A percentile compares a stretch with the other conserved stretches of the same genome.
phyloP scores from a whole-genome alignment of 2,888 invertebrate species.

The Bellardia pandia region DNA sequence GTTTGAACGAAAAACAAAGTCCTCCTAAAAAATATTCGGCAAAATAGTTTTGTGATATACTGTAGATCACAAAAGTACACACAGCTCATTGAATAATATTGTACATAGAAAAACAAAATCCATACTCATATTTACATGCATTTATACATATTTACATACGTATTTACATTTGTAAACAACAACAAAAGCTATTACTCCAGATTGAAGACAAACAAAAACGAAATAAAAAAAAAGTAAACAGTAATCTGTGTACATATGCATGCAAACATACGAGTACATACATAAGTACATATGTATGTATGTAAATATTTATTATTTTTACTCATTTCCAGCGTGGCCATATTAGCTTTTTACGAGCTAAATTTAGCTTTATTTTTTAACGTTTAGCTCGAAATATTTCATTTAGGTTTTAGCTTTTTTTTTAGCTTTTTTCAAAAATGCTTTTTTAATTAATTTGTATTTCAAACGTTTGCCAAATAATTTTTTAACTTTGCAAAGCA shows the following conservation, averaged over 20 bases:
- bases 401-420: too few relatives aligned
- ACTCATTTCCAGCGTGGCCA: too few relatives aligned
- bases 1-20: too few relatives aligned
- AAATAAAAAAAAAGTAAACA: background rate
- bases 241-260: background rate
- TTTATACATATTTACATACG: background rate
- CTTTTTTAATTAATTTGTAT: too few relatives aligned
- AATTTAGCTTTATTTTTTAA: too few relatives aligned
- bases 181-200: slow-evolving; percentile 20
- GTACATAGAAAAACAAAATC: background rate
- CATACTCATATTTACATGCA: background rate
- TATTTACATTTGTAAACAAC: background rate
- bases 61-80: slow-evolving; percentile 3
- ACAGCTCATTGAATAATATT: slow-evolving; percentile 8
- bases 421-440: too few relatives aligned
- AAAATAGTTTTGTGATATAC: background rate
- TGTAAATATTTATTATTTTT: background rate
- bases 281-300: too few relatives aligned
- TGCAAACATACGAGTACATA: background rate
- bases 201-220: slow-evolving; percentile 18
- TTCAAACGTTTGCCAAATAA: too few relatives aligned
- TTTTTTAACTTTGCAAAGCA: too few relatives aligned
- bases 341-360: too few relatives aligned
- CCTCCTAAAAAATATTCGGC: background rate
- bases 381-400: too few relatives aligned